Evolutionary conservation across 2,888 invertebrate species (phyloP).

Genomic region (Leucoma salicis): DNA sequence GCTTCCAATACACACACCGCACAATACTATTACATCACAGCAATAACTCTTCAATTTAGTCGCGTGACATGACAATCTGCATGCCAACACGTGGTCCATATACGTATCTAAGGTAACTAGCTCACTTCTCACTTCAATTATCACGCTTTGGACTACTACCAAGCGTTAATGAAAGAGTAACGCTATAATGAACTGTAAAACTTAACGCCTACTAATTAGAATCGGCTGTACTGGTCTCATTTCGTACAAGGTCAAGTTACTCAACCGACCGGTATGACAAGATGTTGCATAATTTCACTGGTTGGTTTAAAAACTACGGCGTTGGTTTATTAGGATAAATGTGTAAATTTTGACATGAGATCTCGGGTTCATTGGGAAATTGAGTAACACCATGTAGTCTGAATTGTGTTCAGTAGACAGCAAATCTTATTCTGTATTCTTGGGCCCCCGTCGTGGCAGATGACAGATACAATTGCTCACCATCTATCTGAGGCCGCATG

Average conservation of each 20-base stretch:
- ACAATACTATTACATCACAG: conserved; percentile 1
- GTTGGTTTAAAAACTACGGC: conserved; percentile 23
- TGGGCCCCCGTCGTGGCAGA: no score
- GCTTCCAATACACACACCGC: conserved; percentile 17
- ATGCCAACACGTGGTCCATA: conserved; percentile 40
- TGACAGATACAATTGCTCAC: no score
- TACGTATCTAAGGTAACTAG: conserved; percentile 57
- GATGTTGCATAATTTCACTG: conserved; percentile 61
- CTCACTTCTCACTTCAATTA: conserved; percentile 67
- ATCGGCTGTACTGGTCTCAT: conserved; percentile 31
- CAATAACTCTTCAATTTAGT: conserved; percentile 22
- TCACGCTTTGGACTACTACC: conserved; percentile 73
- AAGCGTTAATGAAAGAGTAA: conserved; percentile 28
- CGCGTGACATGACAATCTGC: conserved; percentile 30
- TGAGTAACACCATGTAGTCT: no score
- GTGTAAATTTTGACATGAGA: no score
- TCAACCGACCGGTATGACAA: conserved; percentile 58
- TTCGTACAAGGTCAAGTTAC: conserved; percentile 64
- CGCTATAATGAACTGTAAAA: conserved; percentile 56
- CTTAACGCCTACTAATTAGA: conserved; percentile 44
- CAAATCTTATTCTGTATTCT: no score
- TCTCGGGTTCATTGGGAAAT: no score
- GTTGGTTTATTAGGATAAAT: no score
- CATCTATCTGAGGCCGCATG: no score
- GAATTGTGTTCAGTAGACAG: no score